Base-by-base conservation (phyloP, 2,888 invertebrate genomes). In the Hylaea fasciaria region DNA sequence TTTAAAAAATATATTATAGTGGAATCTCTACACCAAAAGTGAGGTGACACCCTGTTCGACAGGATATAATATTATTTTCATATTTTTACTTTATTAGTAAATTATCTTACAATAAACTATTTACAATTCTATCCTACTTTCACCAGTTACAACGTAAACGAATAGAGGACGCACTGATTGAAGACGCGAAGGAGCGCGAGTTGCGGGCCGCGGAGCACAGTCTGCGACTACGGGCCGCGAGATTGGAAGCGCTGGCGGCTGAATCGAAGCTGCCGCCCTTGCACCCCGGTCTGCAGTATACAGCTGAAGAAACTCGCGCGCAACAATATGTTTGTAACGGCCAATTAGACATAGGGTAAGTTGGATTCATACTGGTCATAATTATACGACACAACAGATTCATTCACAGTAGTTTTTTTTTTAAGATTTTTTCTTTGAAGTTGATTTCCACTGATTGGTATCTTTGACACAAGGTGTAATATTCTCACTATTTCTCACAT, bases 131-230 rank as follows among this genome's bases (percentile, higher is more conserved):
- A n/a, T n/a, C n/a, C n/a, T n/a, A 22, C 22, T 22, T 22, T 22
- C 22, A n/a, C 22, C 22, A 92, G 92, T 65, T 91, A 57, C 82
- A 91, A 73, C 81, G 89, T 49, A 82, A 86, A 72, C 76, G 87
- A 56, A 57, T 91, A 72, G 82, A 89, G 70, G 81, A 83, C n/a
- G 72, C 78, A 8, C 69, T 84, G 0, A 68, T 74, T 53, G 79
- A 81, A 0, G 89, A 91, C 8, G 69, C 74, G 0, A 64, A 63
- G 4, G 80, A 81, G 0, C 72, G 77, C 0, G 81, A 85, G 29
- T 56, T 75, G 3, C 74, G 72, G 14, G 75, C 76, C 0, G 49
- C 81, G 39, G 88, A 90, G 59, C 68, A 69, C 9, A 75, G 87
- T 0, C 57, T 91, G 5, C 73, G 83, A 0, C 63, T 91, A 0